phyloP scores from a whole-genome alignment of 2,888 invertebrate genomes.

The Plagodis pulveraria region DNA sequence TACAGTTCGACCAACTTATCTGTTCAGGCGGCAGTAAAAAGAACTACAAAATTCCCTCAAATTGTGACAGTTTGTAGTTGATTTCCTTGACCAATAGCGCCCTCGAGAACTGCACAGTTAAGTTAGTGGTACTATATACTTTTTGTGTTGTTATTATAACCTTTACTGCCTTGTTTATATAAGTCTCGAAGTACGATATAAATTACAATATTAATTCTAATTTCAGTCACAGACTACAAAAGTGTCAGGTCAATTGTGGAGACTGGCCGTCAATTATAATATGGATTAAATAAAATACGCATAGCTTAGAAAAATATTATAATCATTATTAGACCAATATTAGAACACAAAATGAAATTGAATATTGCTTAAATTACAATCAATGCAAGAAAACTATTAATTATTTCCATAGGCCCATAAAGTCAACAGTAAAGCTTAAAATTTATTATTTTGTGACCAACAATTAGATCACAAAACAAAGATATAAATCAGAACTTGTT shows the following conservation, averaged over 20 bases:
- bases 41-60: too few relatives aligned
- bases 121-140: too few relatives aligned
- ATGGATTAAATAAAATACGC: slow-evolving; percentile 62
- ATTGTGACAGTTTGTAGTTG: too few relatives aligned
- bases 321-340: slow-evolving; percentile 44
- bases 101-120: too few relatives aligned
- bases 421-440: neutral
- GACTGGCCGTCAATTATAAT: slow-evolving; percentile 47
- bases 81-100: too few relatives aligned
- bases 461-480: slow-evolving; percentile 1
- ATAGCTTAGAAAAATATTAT: slow-evolving; percentile 58
- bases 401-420: neutral
- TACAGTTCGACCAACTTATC: too few relatives aligned
- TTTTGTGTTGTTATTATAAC: too few relatives aligned
- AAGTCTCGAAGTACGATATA: neutral
- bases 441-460: neutral
- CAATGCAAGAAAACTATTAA: slow-evolving; percentile 3
- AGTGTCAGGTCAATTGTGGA: too few relatives aligned
- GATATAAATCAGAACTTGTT: neutral
- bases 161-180: too few relatives aligned
- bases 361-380: slow-evolving; percentile 10
- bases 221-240: neutral
- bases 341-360: slow-evolving; percentile 21
- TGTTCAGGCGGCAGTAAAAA: too few relatives aligned
- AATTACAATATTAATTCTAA: neutral